phyloP scores from a whole-genome alignment of 2,113 vertebrate species.

The Empidonax alnorum region DNA sequence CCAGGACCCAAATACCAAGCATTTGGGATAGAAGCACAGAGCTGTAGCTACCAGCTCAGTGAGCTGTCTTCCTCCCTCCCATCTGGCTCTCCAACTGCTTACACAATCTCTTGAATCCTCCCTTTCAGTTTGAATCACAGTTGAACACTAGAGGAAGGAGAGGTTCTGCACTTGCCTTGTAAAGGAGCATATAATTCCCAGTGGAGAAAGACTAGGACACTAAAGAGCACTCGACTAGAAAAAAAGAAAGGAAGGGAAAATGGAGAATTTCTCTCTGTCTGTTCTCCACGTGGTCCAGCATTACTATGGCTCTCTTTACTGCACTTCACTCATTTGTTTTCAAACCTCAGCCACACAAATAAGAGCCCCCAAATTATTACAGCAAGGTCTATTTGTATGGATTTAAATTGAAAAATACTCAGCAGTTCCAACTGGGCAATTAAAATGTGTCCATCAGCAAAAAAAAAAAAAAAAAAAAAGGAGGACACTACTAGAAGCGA shows the following conservation, averaged over 20 bases:
- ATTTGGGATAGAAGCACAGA: not conserved
- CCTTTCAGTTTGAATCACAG: not conserved
- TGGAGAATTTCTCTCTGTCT: not conserved
- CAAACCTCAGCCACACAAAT: not conserved
- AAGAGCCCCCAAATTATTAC: not conserved
- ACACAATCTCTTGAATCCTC: not conserved
- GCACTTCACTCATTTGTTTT: not conserved
- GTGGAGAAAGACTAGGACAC: not conserved
- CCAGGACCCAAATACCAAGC: not conserved
- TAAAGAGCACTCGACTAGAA: not conserved
- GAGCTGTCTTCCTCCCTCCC: not conserved
- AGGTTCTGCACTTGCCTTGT: not conserved
- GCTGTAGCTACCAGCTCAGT: not conserved
- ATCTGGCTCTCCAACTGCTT: constrained; percentile 25
- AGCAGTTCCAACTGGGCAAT: not conserved
- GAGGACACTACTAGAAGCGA: not conserved
- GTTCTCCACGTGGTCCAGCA: not conserved
- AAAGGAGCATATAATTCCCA: not conserved
- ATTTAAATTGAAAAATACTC: not conserved
- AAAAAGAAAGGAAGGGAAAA: not conserved
- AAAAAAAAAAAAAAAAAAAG: not conserved
- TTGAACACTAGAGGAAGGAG: not conserved
- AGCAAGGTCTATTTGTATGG: not conserved
- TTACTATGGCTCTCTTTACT: not conserved
- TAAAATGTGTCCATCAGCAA: not conserved